These are phyloP conservation scores for Astyanax mexicanus DNA, from an alignment of 2,797 vertebrate species.

Conservation along the genomic window DNA sequence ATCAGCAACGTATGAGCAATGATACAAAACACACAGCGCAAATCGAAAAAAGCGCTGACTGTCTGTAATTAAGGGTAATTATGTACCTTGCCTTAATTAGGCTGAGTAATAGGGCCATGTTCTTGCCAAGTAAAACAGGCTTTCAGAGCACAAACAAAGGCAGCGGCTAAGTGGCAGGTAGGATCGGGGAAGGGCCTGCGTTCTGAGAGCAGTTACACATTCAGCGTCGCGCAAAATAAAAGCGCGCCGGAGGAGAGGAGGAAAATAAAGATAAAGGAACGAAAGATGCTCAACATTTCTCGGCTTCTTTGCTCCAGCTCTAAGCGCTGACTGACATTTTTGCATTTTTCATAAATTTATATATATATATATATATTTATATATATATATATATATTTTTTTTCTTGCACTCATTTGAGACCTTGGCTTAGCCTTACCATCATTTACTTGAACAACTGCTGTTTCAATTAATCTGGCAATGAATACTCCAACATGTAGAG, in stretches of 20 bases:
- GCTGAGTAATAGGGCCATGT: conserved; percentile 65
- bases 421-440: background rate
- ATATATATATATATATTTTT: too few relatives aligned
- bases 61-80: conserved; percentile 68
- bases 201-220: conserved; percentile 24
- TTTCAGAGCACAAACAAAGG: conserved; percentile 65
- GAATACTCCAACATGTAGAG: conserved; percentile 25
- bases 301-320: background rate
- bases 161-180: conserved; percentile 62
- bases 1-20: conserved; percentile 46
- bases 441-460: background rate
- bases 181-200: conserved; percentile 39
- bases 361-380: too few relatives aligned
- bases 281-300: background rate
- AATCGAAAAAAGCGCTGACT: conserved; percentile 58
- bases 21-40: conserved; percentile 61
- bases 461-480: conserved; percentile 12
- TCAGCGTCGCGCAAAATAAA: conserved; percentile 26
- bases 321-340: background rate
- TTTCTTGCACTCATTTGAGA: background rate
- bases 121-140: conserved; percentile 70
- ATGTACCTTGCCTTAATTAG: conserved; percentile 67
- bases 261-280: conserved; percentile 14
- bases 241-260: background rate
- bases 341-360: too few relatives aligned